phyloP scores from a whole-genome alignment of 2,113 vertebrate species.

The Scartelaos histophorus region DNA sequence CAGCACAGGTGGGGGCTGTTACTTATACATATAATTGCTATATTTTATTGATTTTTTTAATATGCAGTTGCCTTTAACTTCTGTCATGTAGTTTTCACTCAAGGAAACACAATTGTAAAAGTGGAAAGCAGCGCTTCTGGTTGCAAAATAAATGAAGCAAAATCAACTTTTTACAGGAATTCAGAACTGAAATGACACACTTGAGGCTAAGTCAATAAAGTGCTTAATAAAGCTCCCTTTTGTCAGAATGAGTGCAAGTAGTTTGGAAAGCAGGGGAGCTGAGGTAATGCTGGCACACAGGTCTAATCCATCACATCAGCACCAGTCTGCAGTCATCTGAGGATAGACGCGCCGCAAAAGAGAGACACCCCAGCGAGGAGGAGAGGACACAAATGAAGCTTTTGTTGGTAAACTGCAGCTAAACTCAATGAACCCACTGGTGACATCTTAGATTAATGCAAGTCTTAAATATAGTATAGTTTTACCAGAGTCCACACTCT shows the following conservation, averaged over 20 bases:
- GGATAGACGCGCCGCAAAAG: slow-evolving; percentile 36
- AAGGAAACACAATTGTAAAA: slow-evolving; percentile 14
- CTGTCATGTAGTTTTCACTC: background rate
- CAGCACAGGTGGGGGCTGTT: background rate
- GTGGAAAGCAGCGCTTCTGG: slow-evolving; percentile 1
- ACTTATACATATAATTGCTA: background rate
- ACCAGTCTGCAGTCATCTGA: slow-evolving; percentile 39
- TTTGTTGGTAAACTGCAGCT: slow-evolving; percentile 9
- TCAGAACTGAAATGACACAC: slow-evolving; percentile 29
- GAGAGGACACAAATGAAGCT: slow-evolving; percentile 7
- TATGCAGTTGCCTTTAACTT: background rate
- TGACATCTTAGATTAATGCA: background rate
- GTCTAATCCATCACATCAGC: slow-evolving; percentile 61
- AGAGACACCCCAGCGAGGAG: slow-evolving; percentile 16
- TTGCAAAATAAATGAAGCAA: slow-evolving; percentile 9
- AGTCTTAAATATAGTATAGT: background rate
- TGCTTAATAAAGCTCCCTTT: slow-evolving; percentile 32
- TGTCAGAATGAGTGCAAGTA: slow-evolving; percentile 6
- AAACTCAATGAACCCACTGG: slow-evolving; percentile 10
- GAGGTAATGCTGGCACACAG: slow-evolving; percentile 64
- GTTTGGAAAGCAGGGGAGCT: slow-evolving; percentile 52
- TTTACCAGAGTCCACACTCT: background rate
- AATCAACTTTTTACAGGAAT: slow-evolving; percentile 29
- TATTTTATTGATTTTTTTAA: slow-evolving; percentile 3
- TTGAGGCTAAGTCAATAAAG: slow-evolving; percentile 23